These are phyloP conservation scores for Plectropomus leopardus DNA, from an alignment of 2,113 vertebrate genomes.

Conservation along the genomic window DNA sequence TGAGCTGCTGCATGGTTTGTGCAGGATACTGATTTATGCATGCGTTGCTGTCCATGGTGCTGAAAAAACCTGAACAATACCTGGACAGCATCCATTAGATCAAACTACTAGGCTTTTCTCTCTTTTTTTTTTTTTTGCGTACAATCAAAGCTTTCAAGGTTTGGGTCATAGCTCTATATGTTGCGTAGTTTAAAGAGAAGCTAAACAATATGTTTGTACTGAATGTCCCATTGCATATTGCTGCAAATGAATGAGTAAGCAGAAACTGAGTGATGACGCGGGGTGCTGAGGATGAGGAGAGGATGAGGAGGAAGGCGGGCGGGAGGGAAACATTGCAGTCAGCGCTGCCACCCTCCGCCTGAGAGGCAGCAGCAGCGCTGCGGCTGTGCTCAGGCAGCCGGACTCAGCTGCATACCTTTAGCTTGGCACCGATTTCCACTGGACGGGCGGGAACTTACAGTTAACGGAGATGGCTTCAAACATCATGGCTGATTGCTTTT, in stretches of 20 bases:
- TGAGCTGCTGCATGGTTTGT: background rate
- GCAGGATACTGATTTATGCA: background rate
- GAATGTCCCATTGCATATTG: conserved; percentile 23
- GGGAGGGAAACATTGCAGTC: conserved; percentile 70
- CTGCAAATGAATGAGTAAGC: conserved; percentile 74
- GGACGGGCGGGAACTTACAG: conserved; percentile 42
- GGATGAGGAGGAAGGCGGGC: conserved; percentile 28
- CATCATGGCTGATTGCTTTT: conserved; percentile 84
- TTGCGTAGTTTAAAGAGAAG: conserved; percentile 1
- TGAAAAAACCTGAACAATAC: conserved; percentile 62
- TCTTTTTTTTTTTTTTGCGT: no score
- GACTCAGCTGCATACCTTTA: conserved; percentile 34
- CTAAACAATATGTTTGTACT: background rate
- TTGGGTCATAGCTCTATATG: background rate
- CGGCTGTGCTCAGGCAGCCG: conserved; percentile 52
- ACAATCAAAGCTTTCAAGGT: background rate
- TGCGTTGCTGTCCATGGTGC: conserved; percentile 78
- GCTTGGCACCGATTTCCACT: conserved; percentile 37
- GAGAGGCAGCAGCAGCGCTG: conserved; percentile 63
- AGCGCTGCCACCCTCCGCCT: conserved; percentile 60
- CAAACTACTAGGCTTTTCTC: no score
- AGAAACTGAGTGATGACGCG: conserved; percentile 69
- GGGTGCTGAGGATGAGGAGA: conserved; percentile 27
- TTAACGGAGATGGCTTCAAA: conserved; percentile 72
- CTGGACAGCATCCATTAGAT: background rate